Conservation (phyloP, 2,888 invertebrate species). For the Scaeva pyrastri region DNA sequence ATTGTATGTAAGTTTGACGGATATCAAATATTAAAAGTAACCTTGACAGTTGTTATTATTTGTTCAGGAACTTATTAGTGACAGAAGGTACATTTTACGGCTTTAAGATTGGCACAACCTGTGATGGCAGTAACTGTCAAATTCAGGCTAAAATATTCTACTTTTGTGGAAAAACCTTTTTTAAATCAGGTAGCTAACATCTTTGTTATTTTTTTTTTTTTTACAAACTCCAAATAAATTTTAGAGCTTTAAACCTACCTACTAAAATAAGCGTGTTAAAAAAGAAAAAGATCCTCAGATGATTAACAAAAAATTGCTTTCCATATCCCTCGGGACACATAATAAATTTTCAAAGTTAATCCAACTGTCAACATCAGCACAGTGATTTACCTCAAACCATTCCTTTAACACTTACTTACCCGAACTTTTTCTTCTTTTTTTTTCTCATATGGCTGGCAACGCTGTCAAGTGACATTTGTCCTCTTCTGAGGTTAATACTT, state of each 20-base stretch:
- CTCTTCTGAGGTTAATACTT: slow-evolving; percentile 20
- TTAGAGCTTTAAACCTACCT: neutral
- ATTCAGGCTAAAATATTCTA: too few species aligned
- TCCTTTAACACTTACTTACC: neutral
- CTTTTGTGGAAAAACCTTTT: too few species aligned
- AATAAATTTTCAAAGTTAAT: slow-evolving; percentile 70
- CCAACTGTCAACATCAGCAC: slow-evolving; percentile 62
- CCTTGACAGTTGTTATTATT: too few species aligned
- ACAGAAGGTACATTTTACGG: too few species aligned
- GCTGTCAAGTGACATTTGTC: slow-evolving; percentile 37
- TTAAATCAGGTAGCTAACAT: too few species aligned
- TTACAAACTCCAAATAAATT: neutral
- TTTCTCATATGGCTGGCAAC: slow-evolving; percentile 60
- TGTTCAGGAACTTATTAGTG: too few species aligned
- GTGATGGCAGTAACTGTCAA: too few species aligned
- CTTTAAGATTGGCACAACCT: too few species aligned
- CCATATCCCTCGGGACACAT: slow-evolving; percentile 42
- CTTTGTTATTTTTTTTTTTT: neutral
- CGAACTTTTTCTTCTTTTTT: neutral
- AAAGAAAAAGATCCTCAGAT: slow-evolving; percentile 26
- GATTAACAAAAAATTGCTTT: slow-evolving; percentile 29
- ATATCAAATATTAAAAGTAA: too few species aligned
- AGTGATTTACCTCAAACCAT: slow-evolving; percentile 47
- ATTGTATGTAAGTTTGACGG: too few species aligned
- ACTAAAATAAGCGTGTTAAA: neutral